phyloP scores from a whole-genome alignment of 2,797 vertebrate species.

The Protonibea diacanthus region DNA sequence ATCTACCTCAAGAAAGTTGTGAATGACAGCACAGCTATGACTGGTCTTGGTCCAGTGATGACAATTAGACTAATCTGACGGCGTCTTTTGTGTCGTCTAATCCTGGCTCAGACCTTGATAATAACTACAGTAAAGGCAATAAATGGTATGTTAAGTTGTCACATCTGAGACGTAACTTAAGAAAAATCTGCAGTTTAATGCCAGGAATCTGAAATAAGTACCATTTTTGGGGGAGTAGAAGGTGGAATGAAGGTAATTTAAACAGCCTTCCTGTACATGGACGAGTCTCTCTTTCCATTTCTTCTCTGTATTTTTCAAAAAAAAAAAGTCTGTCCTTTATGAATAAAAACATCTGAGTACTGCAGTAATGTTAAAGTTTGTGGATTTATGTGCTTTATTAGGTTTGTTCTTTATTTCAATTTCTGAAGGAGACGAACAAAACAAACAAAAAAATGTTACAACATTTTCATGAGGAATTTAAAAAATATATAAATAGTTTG shows the following conservation, averaged over 20 bases:
- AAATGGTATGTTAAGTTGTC: conserved; percentile 50
- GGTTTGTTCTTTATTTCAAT: conserved; percentile 78
- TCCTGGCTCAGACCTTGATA: conserved; percentile 19
- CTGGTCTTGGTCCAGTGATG: neutral
- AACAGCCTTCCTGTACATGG: conserved; percentile 85
- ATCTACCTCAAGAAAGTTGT: neutral
- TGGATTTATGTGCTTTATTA: conserved; percentile 78
- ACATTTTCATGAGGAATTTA: conserved; percentile 85
- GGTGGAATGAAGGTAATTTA: conserved; percentile 31
- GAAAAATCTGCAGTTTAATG: conserved; percentile 26
- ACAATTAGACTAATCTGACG: neutral
- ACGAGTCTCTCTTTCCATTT: conserved; percentile 69
- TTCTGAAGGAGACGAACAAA: conserved; percentile 77
- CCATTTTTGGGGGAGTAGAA: neutral
- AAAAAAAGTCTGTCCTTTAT: conserved; percentile 78
- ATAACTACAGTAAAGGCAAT: conserved; percentile 52
- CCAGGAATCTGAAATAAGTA: conserved; percentile 22
- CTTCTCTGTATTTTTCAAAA: conserved; percentile 55
- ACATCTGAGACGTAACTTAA: conserved; percentile 1
- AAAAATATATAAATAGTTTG: conserved; percentile 87
- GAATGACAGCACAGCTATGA: neutral
- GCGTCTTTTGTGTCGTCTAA: neutral
- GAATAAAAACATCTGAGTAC: conserved; percentile 82
- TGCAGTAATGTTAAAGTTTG: conserved; percentile 80
- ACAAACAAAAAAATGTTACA: conserved; percentile 59